Evolutionary conservation across 1,140 invertebrate species (phyloP).

Genomic region (Spodoptera litura): DNA sequence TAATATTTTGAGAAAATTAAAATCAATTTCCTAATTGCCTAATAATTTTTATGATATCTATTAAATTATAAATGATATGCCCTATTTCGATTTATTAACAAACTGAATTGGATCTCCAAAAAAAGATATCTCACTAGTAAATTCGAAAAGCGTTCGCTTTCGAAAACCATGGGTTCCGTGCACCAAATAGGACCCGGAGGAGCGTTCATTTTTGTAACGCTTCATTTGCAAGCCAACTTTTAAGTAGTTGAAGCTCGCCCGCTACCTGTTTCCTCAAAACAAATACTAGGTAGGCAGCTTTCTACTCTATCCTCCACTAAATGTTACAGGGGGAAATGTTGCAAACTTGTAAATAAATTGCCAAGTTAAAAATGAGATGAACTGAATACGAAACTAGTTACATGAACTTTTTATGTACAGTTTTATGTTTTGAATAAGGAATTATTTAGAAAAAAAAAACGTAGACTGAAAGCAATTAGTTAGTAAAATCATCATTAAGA

Average conservation of each 20-base stretch:
- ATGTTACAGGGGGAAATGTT: slow-evolving; percentile 51
- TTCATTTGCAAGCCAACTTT: slow-evolving; percentile 76
- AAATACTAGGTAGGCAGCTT: slow-evolving; percentile 57
- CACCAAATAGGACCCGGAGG: slow-evolving; percentile 48
- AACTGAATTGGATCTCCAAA: background rate
- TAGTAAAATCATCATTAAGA: no score
- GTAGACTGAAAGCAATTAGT: no score
- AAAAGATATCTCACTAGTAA: no score
- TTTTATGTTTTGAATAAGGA: no score
- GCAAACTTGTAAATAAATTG: slow-evolving; percentile 37
- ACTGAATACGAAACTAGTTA: slow-evolving; percentile 20
- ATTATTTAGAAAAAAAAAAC: no score
- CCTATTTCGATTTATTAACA: background rate
- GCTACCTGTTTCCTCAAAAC: slow-evolving; percentile 65
- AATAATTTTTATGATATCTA: no score
- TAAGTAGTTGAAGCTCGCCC: slow-evolving; percentile 69
- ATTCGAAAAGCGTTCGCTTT: slow-evolving; percentile 34
- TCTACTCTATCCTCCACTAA: slow-evolving; percentile 35
- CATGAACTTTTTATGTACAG: background rate
- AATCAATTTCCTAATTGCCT: background rate
- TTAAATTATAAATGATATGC: no score
- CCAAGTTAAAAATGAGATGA: slow-evolving; percentile 15
- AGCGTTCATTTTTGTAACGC: slow-evolving; percentile 73
- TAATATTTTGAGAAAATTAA: background rate
- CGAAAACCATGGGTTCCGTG: slow-evolving; percentile 38